Percentiles rank a stretch among this genome's conserved stretches.
Conservation (phyloP, 2,888 invertebrate genomes). For the Archips xylosteana region DNA sequence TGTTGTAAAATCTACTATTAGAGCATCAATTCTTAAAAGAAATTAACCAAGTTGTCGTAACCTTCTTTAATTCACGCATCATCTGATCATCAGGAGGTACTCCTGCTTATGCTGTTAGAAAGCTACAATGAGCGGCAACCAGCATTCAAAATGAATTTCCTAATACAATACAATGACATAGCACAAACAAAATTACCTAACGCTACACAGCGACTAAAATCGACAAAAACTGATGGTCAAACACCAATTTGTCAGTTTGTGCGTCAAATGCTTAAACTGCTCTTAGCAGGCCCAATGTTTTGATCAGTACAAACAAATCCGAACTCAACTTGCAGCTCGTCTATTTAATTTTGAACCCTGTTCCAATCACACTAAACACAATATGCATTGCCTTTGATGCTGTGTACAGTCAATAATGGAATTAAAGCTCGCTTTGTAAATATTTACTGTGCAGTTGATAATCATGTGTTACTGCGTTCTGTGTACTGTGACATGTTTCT, state of each 20-base stretch:
- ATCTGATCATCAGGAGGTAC: too few species aligned
- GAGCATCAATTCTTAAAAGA: too few species aligned
- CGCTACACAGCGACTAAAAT: conserved; percentile 48
- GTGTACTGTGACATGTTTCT: conserved; percentile 37
- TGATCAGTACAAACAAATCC: conserved; percentile 49
- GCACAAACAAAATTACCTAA: conserved; percentile 27
- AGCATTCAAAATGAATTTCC: not conserved
- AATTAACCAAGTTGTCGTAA: not conserved
- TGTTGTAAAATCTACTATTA: too few species aligned
- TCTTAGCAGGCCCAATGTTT: conserved; percentile 56
- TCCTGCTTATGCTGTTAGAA: too few species aligned
- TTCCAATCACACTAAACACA: conserved; percentile 32
- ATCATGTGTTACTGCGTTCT: conserved; percentile 58
- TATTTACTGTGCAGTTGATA: conserved; percentile 63
- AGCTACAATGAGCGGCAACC: too few species aligned
- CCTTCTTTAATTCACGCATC: not conserved
- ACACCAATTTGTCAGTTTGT: conserved; percentile 55
- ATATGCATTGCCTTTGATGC: conserved; percentile 32
- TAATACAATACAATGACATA: conserved; percentile 18
- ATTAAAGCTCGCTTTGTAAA: conserved; percentile 63
- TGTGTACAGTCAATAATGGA: conserved; percentile 59
- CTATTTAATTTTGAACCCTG: conserved; percentile 15
- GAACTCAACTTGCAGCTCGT: conserved; percentile 15
- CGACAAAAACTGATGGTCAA: conserved; percentile 62
- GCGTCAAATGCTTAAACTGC: conserved; percentile 60